Base-by-base conservation (phyloP, 2,113 vertebrate genomes). In the Spea multiplicata region DNA sequence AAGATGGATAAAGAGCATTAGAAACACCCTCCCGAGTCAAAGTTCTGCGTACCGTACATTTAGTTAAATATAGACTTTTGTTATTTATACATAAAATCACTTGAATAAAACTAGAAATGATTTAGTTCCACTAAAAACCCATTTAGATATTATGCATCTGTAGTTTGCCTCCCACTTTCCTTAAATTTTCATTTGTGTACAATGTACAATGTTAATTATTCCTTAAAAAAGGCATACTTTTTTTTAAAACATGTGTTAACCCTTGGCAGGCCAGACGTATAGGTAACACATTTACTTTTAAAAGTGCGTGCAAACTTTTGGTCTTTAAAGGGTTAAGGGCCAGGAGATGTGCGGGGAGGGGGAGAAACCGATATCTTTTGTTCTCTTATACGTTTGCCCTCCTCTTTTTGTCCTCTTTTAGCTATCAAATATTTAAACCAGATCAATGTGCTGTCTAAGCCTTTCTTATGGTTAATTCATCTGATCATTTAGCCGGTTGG, bases 61-160 rank as follows among this genome's bases (percentile, higher is more conserved):
- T 92, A 91, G 90, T 93, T 93, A 92, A 93, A 93, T 93, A 93
- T 92, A 93, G 93, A 93, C 90, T 91, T 92, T 93, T 92, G 92
- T 93, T 93, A 94, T 93, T 92, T 93, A 89, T 92, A 93, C 91
- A 93, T 92, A 93, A 93, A 94, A 91, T 86, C 66, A 88, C 83
- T 91, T 92, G 89, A 88, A 89, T 88, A 93, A 93, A 90, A 90
- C 92, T 92, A 92, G 93, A 90, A 94, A 90, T 89, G 89, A 90
- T 90, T 91, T 92, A 93, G 91, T 91, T 90, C 88, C 87, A 92
- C 84, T 91, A 90, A 88, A 89, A 89, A 89, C 65, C 89, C 89
- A 87, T 84, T 90, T 90, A 89, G 84, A 85, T 80, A 73, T 48
- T 49, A 62, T 71, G 47, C 57, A 47, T 80, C 65, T 73, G 71